Evolutionary conservation across 1,140 invertebrate genomes (phyloP).

Genomic region (Protaetia brevitarsis): DNA sequence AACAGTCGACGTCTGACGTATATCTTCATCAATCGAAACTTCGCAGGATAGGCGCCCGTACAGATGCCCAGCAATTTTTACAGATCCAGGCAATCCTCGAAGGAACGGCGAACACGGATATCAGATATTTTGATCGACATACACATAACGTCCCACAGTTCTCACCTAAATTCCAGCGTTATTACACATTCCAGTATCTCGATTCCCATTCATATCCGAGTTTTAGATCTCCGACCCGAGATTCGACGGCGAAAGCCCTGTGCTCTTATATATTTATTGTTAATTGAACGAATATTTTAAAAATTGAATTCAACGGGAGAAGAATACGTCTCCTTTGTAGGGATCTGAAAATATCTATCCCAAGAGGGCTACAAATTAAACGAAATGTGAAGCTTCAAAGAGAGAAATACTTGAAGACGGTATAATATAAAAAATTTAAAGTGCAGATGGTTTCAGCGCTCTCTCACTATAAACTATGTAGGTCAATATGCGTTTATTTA

Average conservation of each 20-base stretch:
- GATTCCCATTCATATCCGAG: not conserved
- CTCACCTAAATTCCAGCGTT: conserved; percentile 15
- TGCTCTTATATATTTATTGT: conserved; percentile 6
- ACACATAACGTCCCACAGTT: conserved; percentile 7
- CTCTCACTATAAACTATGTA: too few relatives aligned
- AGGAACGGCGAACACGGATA: not conserved
- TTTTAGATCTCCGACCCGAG: not conserved
- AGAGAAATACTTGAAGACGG: too few relatives aligned
- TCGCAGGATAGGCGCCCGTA: not conserved
- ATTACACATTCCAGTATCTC: conserved; percentile 14
- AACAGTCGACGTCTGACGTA: not conserved
- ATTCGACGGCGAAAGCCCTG: conserved; percentile 1
- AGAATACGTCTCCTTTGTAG: not conserved
- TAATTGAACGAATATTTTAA: conserved; percentile 12
- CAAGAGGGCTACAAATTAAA: too few relatives aligned
- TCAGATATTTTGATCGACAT: conserved; percentile 18
- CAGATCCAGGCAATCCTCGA: not conserved
- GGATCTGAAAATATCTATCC: too few relatives aligned
- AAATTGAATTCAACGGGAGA: not conserved
- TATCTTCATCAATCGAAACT: conserved; percentile 6
- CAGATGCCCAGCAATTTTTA: not conserved
- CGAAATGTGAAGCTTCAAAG: too few relatives aligned
- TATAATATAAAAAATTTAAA: too few relatives aligned
- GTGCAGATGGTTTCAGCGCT: too few relatives aligned
- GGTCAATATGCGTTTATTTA: too few relatives aligned